Percentiles rank a stretch among this genome's conserved stretches.
phyloP scores from a whole-genome alignment of 2,888 invertebrate species.

The Criorhina ranunculi region DNA sequence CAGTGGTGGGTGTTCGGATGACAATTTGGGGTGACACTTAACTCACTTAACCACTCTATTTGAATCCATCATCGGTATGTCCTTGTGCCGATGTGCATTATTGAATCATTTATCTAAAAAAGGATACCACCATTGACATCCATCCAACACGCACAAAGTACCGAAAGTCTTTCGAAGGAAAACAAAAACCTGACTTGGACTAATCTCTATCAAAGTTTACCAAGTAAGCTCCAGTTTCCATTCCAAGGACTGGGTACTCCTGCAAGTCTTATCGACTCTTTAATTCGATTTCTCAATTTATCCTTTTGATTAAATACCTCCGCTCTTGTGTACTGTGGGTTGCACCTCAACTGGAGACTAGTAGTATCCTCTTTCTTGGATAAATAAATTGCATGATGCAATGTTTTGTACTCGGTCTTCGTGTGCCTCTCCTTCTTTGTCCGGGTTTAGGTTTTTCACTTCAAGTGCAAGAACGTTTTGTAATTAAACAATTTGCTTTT shows the following conservation, averaged over 20 bases:
- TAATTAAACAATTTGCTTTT: slow-evolving; percentile 71
- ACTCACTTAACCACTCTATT: slow-evolving; percentile 8
- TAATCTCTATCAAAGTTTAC: slow-evolving; percentile 39
- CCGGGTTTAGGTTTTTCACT: slow-evolving; percentile 4
- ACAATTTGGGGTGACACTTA: not conserved
- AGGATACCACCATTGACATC: slow-evolving; percentile 50
- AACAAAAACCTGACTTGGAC: slow-evolving; percentile 4
- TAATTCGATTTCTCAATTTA: slow-evolving; percentile 70
- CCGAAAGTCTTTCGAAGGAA: too few relatives aligned
- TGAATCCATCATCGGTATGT: not conserved
- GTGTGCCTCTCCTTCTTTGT: not conserved
- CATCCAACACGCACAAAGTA: too few relatives aligned
- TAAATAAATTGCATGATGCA: slow-evolving; percentile 54
- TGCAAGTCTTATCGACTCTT: slow-evolving; percentile 46
- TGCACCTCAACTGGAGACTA: slow-evolving; percentile 3
- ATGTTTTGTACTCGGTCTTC: slow-evolving; percentile 2
- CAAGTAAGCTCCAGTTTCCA: slow-evolving; percentile 7
- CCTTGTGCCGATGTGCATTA: slow-evolving; percentile 49
- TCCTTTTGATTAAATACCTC: slow-evolving; percentile 68
- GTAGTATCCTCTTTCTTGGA: slow-evolving; percentile 27
- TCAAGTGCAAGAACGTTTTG: slow-evolving; percentile 53
- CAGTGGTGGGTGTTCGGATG: not conserved
- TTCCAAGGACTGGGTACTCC: too few relatives aligned
- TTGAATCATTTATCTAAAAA: slow-evolving; percentile 71
- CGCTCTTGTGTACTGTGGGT: not conserved